Conservation (phyloP, 2,888 invertebrate genomes). For the Oscheius sp. region DNA sequence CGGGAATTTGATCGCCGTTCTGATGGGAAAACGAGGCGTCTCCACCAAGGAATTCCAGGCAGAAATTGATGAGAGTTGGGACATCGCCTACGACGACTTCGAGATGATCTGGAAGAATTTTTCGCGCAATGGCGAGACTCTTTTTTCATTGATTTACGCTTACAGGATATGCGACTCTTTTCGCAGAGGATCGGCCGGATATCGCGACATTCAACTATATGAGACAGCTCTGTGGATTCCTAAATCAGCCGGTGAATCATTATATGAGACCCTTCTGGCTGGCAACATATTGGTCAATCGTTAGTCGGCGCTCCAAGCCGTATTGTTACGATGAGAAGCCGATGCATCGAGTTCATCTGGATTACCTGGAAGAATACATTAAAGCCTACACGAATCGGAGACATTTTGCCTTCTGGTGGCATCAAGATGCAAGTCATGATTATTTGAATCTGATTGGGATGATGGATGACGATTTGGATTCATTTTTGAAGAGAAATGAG, state of each 20-base stretch:
- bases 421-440: conserved; percentile 60
- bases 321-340: conserved; percentile 55
- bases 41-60: conserved; percentile 48
- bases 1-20: conserved; percentile 69
- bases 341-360: conserved; percentile 47
- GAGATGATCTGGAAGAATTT: conserved; percentile 55
- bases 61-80: conserved; percentile 56
- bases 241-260: conserved; percentile 69
- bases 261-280: conserved; percentile 67
- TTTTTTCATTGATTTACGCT: not conserved
- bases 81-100: conserved; percentile 54
- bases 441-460: conserved; percentile 46
- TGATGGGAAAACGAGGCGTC: conserved; percentile 60
- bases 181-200: conserved; percentile 71
- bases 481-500: conserved; percentile 45
- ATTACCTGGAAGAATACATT: conserved; percentile 51
- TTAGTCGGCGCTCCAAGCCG: conserved; percentile 41
- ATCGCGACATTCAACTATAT: conserved; percentile 71
- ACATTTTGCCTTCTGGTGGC: conserved; percentile 60
- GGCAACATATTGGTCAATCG: conserved; percentile 48
- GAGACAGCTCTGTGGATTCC: conserved; percentile 65
- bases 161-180: conserved; percentile 70
- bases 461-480: conserved; percentile 48
- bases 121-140: conserved; percentile 30
- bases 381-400: conserved; percentile 42